Evolutionary conservation across 2,797 vertebrate species (phyloP), one percentile per base, ranked within the genome.

Genomic region (Acanthiza pusilla): DNA sequence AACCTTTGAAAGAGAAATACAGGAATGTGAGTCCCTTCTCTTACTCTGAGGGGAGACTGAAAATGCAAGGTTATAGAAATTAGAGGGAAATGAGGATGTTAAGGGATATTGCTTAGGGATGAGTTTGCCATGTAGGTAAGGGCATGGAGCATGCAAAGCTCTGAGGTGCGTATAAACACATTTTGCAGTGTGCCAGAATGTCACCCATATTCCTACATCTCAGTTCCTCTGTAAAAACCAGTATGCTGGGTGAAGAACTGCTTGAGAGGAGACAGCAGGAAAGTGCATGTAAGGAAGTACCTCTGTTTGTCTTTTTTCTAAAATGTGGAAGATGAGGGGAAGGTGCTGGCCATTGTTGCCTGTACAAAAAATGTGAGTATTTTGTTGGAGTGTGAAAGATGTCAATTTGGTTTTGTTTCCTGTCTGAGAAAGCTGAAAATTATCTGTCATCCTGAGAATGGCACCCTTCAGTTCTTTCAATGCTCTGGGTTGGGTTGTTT

Each of bases 1-100:
- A 92, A 90, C 50, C 61, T 93, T 90, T 92, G 42, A 48, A 81
- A 94, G 80, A 50, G 79, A 93, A 91, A 77, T 43, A 85, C 13
- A 60, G 50, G 60, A 88, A 88, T 40, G 36, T 48, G 29, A 27
- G 36, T 65, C 29, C 29, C 66, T 78, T 54, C 36, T 61, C 21
- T 48, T 43, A 18, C 38, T 89, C 71, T 78, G 54, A 73, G 10
- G 16, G 15, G 71, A 88, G 57, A 63, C 47, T 42, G 60, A 45
- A 91, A 83, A 73, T 53, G 50, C 34, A 79, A 76, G 38, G 65
- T 57, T 80, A 22, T 30, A 87, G 65, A 73, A 84, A 60, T 66
- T 16, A 42, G n/a, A 36, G 19, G 55, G 42, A 81, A 91, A 88
- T 89, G 16, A 67, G 18, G 32, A 42, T 57, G 32, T 62, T 93